These are phyloP conservation scores for Mamestra brassicae DNA, from an alignment of 2,888 invertebrate species.

Conservation along the genomic window DNA sequence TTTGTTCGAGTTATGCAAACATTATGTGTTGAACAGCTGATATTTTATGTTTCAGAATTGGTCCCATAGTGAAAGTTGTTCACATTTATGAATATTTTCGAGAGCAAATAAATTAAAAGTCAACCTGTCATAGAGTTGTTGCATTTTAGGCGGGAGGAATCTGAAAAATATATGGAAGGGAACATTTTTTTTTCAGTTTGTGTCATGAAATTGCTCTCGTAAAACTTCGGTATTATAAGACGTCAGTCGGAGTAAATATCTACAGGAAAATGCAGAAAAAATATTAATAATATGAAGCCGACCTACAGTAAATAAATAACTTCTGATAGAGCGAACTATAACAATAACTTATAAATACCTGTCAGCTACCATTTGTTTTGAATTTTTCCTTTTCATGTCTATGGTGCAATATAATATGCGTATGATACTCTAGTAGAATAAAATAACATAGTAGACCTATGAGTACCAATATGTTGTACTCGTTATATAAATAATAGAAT, in stretches of 20 bases:
- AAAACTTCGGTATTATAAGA: too few species aligned
- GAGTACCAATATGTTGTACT: too few species aligned
- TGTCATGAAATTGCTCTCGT: not conserved
- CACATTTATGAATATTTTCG: too few species aligned
- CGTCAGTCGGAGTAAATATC: not conserved
- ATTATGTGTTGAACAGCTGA: too few species aligned
- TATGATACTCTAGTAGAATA: not conserved
- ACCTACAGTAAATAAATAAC: not conserved
- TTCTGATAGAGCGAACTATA: not conserved
- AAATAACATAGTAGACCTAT: too few species aligned
- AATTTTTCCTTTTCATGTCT: constrained; percentile 27
- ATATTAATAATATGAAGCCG: too few species aligned
- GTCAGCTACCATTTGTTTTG: constrained; percentile 1
- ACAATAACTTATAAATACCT: constrained; percentile 14
- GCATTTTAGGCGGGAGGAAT: not conserved
- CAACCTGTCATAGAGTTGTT: not conserved
- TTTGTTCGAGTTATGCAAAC: too few species aligned
- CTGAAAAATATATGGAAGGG: not conserved
- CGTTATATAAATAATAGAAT: too few species aligned
- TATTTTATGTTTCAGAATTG: too few species aligned
- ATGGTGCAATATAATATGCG: not conserved
- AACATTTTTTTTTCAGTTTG: not conserved
- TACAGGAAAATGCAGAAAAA: not conserved
- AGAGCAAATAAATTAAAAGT: not conserved
- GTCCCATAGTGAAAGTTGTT: too few species aligned